Evolutionary conservation across 37 sponge, comb jelly and placozoan genomes (phyloP).

Genomic region (Spongia lamella): DNA sequence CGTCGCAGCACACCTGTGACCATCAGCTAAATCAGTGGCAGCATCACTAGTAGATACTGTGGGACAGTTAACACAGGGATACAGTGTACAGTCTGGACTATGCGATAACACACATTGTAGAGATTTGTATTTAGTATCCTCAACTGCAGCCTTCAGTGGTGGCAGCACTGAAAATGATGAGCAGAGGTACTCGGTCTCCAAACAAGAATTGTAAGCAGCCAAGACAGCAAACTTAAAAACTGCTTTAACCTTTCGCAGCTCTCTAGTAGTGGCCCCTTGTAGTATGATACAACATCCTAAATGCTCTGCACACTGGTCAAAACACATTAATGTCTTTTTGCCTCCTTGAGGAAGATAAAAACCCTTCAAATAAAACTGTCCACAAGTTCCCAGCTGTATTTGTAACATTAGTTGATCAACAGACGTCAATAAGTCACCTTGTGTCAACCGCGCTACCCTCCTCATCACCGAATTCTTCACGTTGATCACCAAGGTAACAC

Average conservation of each 20-base stretch:
- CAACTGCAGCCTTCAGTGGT: neutral
- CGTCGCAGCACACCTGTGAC: neutral
- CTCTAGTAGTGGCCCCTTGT: conserved; percentile 58
- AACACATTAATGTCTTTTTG: conserved; percentile 89
- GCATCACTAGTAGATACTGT: neutral
- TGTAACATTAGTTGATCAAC: conserved; percentile 82
- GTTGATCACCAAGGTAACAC: conserved; percentile 83
- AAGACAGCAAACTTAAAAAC: conserved; percentile 67
- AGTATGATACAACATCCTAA: conserved; percentile 82
- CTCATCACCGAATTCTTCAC: conserved; percentile 86
- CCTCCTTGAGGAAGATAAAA: conserved; percentile 66
- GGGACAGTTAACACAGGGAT: neutral
- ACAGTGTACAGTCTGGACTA: too few species aligned
- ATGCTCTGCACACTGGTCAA: conserved; percentile 76
- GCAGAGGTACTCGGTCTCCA: conserved; percentile 74
- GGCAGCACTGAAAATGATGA: conserved; percentile 54
- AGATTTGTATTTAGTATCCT: neutral
- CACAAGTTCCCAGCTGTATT: conserved; percentile 76
- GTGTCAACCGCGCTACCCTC: conserved; percentile 76
- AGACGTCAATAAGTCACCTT: conserved; percentile 69
- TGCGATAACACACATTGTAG: too few species aligned
- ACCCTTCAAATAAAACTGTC: conserved; percentile 74
- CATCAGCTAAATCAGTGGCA: too few species aligned
- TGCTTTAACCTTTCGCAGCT: conserved; percentile 82
- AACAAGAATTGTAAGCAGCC: conserved; percentile 70